phyloP scores from a whole-genome alignment of 1,140 invertebrate species.

The Schmidtea mediterranea region DNA sequence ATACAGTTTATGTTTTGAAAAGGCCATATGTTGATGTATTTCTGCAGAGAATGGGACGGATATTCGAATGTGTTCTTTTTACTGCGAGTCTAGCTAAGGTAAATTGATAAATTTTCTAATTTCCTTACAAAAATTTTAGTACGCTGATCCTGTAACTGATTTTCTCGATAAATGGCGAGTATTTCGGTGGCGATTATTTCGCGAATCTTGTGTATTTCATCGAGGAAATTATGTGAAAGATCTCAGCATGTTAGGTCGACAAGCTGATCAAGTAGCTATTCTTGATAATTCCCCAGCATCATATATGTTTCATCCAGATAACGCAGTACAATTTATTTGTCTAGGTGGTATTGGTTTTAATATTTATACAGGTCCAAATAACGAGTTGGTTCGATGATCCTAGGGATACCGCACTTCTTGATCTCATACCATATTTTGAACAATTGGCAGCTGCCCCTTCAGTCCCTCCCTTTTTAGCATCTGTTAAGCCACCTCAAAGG shows the following conservation, averaged over 20 bases:
- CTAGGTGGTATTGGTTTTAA: neutral
- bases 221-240: conserved; percentile 98
- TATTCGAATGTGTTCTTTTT: conserved; percentile 96
- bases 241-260: conserved; percentile 76
- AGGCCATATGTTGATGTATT: conserved; percentile 96
- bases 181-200: conserved; percentile 74
- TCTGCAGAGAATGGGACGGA: conserved; percentile 77
- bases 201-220: conserved; percentile 98
- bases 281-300: conserved; percentile 97
- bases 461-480: neutral
- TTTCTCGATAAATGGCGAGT: conserved; percentile 88
- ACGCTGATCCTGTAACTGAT: conserved; percentile 96
- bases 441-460: conserved; percentile 32
- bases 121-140: too few relatives aligned
- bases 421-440: conserved; percentile 72
- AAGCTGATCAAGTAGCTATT: conserved; percentile 81
- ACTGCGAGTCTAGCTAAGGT: conserved; percentile 90
- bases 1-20: conserved; percentile 96
- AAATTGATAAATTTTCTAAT: too few relatives aligned
- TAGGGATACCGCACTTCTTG: conserved; percentile 62
- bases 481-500: too few relatives aligned
- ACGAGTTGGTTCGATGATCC: conserved; percentile 85
- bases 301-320: conserved; percentile 99
- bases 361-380: conserved; percentile 46
- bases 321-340: conserved; percentile 51